A percentile compares a stretch with the other conserved stretches of the same genome.
These are phyloP conservation scores for Acromyrmex charruanus DNA, from an alignment of 1,140 invertebrate species.

Conservation along the genomic window DNA sequence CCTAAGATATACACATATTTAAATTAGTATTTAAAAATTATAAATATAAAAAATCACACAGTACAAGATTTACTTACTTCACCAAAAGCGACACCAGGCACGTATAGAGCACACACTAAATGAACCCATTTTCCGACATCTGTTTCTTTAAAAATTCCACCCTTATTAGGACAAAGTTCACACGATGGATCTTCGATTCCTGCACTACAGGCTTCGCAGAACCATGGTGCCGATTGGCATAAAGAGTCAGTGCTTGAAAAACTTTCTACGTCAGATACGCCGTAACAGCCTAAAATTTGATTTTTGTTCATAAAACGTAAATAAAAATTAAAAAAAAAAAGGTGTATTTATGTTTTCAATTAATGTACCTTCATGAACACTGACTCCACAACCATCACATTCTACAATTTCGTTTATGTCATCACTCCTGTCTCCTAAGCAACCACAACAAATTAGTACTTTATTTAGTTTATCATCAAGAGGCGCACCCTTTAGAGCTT, in stretches of 20 bases:
- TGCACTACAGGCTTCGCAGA: slow-evolving; percentile 98
- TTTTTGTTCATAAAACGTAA: background rate
- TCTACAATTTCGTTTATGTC: slow-evolving; percentile 98
- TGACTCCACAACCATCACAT: slow-evolving; percentile 98
- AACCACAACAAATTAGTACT: slow-evolving; percentile 95
- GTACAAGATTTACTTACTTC: slow-evolving; percentile 87
- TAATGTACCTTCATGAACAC: slow-evolving; percentile 95
- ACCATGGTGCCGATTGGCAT: slow-evolving; percentile 98
- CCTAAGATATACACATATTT: slow-evolving; percentile 83
- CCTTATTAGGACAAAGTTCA: slow-evolving; percentile 94
- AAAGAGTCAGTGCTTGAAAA: slow-evolving; percentile 96
- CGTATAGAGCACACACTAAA: slow-evolving; percentile 98
- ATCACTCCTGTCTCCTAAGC: slow-evolving; percentile 96
- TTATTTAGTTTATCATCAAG: slow-evolving; percentile 86
- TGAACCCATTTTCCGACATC: slow-evolving; percentile 99
- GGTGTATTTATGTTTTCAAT: slow-evolving; percentile 2
- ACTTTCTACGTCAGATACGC: slow-evolving; percentile 97
- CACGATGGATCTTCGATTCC: slow-evolving; percentile 94
- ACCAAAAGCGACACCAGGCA: slow-evolving; percentile 98
- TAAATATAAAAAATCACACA: background rate
- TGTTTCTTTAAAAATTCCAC: slow-evolving; percentile 98
- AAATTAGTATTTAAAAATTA: slow-evolving; percentile 37
- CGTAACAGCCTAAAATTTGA: slow-evolving; percentile 93
- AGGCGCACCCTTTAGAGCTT: slow-evolving; percentile 81
- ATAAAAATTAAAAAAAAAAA: slow-evolving; percentile 18